Conservation (phyloP, 2,797 vertebrate genomes). For the Pseudocheirus occidentalis region DNA sequence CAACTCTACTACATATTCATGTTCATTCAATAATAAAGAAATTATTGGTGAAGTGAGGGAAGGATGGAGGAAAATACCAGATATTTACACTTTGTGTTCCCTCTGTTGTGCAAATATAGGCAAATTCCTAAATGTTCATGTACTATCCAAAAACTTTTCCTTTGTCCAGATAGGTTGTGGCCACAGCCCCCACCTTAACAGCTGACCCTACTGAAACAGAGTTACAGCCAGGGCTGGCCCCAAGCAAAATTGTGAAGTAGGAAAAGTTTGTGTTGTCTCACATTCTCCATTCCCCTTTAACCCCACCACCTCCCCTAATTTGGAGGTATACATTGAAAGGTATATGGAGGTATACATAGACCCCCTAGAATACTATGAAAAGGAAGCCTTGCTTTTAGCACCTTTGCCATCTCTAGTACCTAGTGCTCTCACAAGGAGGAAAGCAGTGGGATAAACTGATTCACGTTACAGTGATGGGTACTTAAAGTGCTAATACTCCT, state of each 20-base stretch:
- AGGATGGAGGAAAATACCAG: background rate
- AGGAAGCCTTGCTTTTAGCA: background rate
- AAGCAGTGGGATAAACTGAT: background rate
- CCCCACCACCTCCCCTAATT: background rate
- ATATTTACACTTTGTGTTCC: background rate
- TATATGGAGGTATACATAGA: background rate
- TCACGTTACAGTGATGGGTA: background rate
- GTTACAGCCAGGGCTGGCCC: background rate
- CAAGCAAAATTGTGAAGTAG: background rate
- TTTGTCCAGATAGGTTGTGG: background rate
- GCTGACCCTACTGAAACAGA: background rate
- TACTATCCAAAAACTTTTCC: background rate
- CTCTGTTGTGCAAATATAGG: conserved; percentile 2
- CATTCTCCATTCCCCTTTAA: background rate
- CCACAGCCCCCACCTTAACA: background rate
- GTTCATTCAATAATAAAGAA: conserved; percentile 34
- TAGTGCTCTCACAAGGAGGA: background rate
- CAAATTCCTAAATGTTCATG: background rate
- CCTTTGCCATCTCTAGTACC: background rate
- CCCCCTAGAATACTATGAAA: background rate
- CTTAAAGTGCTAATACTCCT: background rate
- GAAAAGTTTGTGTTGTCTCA: background rate
- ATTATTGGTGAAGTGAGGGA: conserved; percentile 35
- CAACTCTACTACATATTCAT: background rate
- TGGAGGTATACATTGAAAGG: background rate